Conservation (phyloP, 2,113 vertebrate genomes). For the Lasiurus cinereus region DNA sequence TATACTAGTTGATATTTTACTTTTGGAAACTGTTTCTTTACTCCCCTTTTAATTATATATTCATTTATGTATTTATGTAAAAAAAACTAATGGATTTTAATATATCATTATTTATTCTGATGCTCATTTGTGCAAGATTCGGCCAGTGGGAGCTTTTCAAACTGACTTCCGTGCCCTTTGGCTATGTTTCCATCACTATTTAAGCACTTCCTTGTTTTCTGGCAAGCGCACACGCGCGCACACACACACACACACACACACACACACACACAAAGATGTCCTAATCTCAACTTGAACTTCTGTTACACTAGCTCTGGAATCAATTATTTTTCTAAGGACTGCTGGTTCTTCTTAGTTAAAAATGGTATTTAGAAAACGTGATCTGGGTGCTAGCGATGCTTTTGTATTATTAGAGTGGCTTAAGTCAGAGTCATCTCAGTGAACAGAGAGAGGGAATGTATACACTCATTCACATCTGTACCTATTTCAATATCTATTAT, state of each 20-base stretch:
- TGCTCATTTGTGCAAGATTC: neutral
- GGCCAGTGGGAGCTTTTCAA: neutral
- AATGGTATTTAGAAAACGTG: constrained; percentile 2
- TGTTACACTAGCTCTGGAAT: neutral
- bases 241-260: neutral
- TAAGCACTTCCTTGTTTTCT: neutral
- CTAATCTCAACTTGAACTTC: neutral
- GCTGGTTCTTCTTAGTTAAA: neutral
- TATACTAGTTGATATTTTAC: neutral
- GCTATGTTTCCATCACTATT: neutral
- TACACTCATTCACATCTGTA: neutral
- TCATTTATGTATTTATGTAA: neutral
- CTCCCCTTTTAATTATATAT: neutral
- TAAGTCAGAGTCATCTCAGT: neutral
- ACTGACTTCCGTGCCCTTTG: neutral
- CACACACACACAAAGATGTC: neutral
- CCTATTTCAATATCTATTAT: neutral
- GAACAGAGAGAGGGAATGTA: neutral
- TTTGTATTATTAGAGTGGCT: neutral
- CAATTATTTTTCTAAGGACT: neutral
- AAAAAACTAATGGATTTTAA: constrained; percentile 19
- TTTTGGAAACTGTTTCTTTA: neutral
- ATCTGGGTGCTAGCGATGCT: neutral
- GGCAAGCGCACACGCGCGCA: neutral
- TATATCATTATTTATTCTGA: neutral